Evolutionary conservation across 37 sponge, comb jelly and placozoan genomes (phyloP).

Genomic region (Haliclona indistincta): DNA sequence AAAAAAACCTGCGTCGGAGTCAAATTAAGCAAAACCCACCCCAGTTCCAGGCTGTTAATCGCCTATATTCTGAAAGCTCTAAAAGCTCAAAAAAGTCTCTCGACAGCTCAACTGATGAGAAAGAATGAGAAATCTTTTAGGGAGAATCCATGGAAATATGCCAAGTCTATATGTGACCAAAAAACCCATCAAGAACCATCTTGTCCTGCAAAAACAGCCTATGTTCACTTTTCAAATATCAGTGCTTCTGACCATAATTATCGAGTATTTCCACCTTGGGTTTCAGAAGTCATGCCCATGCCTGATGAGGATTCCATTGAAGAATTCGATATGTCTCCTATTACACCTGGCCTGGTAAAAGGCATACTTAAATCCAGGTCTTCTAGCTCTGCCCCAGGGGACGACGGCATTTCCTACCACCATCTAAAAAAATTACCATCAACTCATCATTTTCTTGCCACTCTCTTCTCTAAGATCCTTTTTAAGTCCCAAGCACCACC

Average conservation of each 20-base stretch:
- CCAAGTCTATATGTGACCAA: neutral
- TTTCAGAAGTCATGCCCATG: neutral
- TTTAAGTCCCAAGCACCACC: neutral
- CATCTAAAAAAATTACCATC: neutral
- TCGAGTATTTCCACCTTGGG: neutral
- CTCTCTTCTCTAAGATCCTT: constrained; percentile 1
- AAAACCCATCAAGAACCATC: neutral
- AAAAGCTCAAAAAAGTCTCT: too few species aligned
- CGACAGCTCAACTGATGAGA: too few species aligned
- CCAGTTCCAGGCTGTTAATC: too few species aligned
- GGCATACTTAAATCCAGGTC: neutral
- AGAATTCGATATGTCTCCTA: constrained; percentile 23
- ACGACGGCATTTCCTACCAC: neutral
- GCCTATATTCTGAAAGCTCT: too few species aligned
- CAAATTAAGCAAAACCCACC: too few species aligned
- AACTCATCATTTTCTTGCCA: constrained; percentile 1
- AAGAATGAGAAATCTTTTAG: neutral
- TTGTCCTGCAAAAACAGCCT: neutral
- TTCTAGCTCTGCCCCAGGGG: neutral
- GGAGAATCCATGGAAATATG: neutral
- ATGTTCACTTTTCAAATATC: neutral
- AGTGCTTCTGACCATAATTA: neutral
- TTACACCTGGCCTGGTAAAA: neutral
- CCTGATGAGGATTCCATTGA: constrained; percentile 7
- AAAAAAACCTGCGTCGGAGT: too few species aligned